These are phyloP conservation scores for Peribatodes rhomboidaria DNA, from an alignment of 2,888 invertebrate species.

Conservation along the genomic window DNA sequence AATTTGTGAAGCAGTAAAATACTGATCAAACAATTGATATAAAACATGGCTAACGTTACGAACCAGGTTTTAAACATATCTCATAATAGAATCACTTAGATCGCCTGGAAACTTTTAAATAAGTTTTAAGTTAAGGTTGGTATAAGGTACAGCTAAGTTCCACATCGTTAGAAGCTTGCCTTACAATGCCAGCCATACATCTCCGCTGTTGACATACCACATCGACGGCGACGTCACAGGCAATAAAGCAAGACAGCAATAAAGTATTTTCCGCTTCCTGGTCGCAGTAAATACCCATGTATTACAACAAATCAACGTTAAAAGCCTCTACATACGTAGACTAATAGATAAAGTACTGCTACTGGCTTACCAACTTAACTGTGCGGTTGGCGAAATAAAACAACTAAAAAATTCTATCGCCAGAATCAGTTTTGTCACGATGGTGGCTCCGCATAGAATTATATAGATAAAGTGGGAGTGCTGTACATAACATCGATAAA, in stretches of 20 bases:
- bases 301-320: conserved; percentile 51
- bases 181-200: neutral
- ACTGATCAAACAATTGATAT: too few relatives aligned
- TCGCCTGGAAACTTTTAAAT: too few relatives aligned
- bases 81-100: too few relatives aligned
- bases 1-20: too few relatives aligned
- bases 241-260: conserved; percentile 38
- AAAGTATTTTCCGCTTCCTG: conserved; percentile 37
- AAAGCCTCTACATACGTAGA: conserved; percentile 52
- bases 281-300: conserved; percentile 40
- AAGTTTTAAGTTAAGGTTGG: too few relatives aligned
- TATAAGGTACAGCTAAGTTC: neutral
- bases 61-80: too few relatives aligned
- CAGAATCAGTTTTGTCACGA: neutral
- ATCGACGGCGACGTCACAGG: conserved; percentile 38
- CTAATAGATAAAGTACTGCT: conserved; percentile 51
- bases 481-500: conserved; percentile 48
- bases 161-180: neutral
- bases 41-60: too few relatives aligned
- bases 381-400: neutral
- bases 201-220: conserved; percentile 26
- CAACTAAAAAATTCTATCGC: neutral
- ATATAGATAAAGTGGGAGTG: neutral
- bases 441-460: neutral
- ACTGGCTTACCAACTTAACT: neutral